These are phyloP conservation scores for Spilarctia lutea DNA, from an alignment of 2,888 invertebrate species.

Conservation along the genomic window DNA sequence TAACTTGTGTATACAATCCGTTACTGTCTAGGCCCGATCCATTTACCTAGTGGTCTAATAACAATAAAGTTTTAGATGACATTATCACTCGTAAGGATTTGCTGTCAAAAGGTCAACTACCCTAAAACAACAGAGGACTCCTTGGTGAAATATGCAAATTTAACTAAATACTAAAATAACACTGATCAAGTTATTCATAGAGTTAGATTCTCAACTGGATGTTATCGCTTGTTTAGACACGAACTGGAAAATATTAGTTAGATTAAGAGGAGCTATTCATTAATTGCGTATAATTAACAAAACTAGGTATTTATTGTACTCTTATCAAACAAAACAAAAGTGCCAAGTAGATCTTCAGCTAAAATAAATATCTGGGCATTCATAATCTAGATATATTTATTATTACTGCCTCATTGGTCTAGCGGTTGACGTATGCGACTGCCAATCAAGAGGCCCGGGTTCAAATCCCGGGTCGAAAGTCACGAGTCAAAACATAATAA, in stretches of 20 bases:
- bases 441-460: no score
- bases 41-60: constrained; percentile 28
- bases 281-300: neutral
- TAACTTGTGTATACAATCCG: constrained; percentile 19
- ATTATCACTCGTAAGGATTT: constrained; percentile 31
- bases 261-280: neutral
- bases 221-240: constrained; percentile 9
- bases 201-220: constrained; percentile 22
- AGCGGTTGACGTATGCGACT: no score
- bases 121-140: constrained; percentile 48
- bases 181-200: constrained; percentile 42
- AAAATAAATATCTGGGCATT: neutral
- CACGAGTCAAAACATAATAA: no score
- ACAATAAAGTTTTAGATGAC: constrained; percentile 29
- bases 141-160: constrained; percentile 51
- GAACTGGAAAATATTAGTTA: neutral
- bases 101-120: constrained; percentile 53
- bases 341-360: neutral
- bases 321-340: no score
- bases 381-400: no score
- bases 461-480: no score
- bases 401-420: no score
- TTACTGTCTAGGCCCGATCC: constrained; percentile 22
- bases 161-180: constrained; percentile 51
- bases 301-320: neutral